phyloP scores from a whole-genome alignment of 2,113 vertebrate genomes.

The Hydrolagus affinis region DNA sequence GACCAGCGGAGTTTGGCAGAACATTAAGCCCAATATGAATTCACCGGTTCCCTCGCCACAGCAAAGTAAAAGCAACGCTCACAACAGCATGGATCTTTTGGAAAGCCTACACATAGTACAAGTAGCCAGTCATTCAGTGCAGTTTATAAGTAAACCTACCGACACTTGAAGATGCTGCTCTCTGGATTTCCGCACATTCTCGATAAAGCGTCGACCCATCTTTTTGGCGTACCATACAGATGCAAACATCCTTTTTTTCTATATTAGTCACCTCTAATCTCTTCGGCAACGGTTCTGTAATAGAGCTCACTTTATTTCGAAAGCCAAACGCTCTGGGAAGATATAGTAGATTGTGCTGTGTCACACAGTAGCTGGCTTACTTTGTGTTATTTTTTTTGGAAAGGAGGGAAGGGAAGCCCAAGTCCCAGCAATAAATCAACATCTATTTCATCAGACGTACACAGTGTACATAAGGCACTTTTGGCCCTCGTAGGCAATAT shows the following conservation, averaged over 20 bases:
- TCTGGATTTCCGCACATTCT: constrained; percentile 62
- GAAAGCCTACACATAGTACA: background rate
- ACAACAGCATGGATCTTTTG: background rate
- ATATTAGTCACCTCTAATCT: constrained; percentile 29
- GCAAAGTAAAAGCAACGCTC: background rate
- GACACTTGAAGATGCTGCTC: constrained; percentile 60
- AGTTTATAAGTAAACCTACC: constrained; percentile 55
- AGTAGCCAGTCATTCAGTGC: constrained; percentile 1
- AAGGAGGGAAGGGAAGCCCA: background rate
- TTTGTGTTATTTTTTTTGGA: background rate
- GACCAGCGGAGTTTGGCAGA: background rate
- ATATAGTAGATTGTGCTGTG: constrained; percentile 28
- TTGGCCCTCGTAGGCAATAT: background rate
- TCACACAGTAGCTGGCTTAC: constrained; percentile 21
- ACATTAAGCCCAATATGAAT: background rate
- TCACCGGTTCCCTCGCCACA: background rate
- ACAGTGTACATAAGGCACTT: background rate
- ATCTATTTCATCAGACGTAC: background rate
- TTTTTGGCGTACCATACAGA: constrained; percentile 68
- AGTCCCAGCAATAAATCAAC: constrained; percentile 19
- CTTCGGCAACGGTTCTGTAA: constrained; percentile 37
- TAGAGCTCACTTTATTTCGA: constrained; percentile 30
- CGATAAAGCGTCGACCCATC: constrained; percentile 68
- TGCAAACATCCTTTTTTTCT: constrained; percentile 57
- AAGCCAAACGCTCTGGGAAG: constrained; percentile 22